Evolutionary conservation across 2,888 invertebrate species (phyloP).

Genomic region (Scelioninae gen. 1): DNA sequence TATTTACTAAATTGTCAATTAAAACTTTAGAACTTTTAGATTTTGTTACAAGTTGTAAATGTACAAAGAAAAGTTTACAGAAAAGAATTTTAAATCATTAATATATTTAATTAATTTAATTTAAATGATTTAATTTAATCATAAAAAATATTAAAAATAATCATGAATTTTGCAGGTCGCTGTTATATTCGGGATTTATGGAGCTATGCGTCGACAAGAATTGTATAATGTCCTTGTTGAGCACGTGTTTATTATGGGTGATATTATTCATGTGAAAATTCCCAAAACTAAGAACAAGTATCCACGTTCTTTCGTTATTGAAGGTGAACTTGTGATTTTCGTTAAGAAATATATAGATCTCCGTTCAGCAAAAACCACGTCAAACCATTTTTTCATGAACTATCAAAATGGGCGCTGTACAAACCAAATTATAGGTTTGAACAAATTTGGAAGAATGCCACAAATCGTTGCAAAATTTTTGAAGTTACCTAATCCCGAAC

Average conservation of each 20-base stretch:
- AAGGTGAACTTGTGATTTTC: background rate
- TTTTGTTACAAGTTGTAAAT: no score
- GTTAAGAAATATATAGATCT: conserved; percentile 12
- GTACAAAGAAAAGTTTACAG: no score
- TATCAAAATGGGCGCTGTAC: conserved; percentile 17
- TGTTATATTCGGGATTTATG: conserved; percentile 4
- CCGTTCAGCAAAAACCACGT: background rate
- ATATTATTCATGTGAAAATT: background rate
- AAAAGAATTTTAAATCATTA: no score
- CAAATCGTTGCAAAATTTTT: conserved; percentile 1
- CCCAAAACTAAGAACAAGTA: conserved; percentile 6
- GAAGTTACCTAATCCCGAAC: background rate
- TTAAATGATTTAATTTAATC: no score
- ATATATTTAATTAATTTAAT: no score
- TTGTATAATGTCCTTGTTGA: background rate
- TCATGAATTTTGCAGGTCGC: conserved; percentile 5
- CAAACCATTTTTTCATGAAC: conserved; percentile 8
- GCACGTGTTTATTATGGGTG: background rate
- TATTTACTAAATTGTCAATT: no score
- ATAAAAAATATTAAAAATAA: conserved; percentile 3
- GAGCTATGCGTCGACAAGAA: background rate
- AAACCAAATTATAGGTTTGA: conserved; percentile 7
- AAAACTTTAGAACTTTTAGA: no score
- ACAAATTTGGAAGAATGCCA: conserved; percentile 14
- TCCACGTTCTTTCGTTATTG: background rate